A percentile compares a stretch with the other conserved stretches of the same genome.
Evolutionary conservation across 2,888 invertebrate species (phyloP).

Genomic region (Periphyllus acericola): DNA sequence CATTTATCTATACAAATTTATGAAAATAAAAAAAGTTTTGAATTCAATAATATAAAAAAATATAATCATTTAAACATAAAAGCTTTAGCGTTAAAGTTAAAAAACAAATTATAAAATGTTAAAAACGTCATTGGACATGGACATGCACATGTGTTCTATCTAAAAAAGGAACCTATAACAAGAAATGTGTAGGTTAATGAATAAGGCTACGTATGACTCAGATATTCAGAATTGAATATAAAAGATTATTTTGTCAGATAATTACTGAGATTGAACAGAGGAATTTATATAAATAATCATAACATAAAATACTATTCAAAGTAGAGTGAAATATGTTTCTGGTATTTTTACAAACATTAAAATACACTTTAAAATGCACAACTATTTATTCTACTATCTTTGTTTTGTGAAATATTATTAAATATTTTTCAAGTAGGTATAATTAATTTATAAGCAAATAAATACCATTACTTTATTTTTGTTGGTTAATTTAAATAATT

Average conservation of each 20-base stretch:
- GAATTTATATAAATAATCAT: constrained; percentile 27
- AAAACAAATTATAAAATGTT: background rate
- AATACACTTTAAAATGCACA: background rate
- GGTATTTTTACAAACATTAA: background rate
- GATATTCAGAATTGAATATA: constrained; percentile 20
- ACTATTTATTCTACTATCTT: background rate
- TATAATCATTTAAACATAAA: no score
- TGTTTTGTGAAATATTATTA: background rate
- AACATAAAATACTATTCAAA: constrained; percentile 12
- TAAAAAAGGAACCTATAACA: background rate
- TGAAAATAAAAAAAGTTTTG: no score
- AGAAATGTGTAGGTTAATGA: background rate
- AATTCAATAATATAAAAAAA: no score
- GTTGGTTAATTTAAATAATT: no score
- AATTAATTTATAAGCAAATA: background rate
- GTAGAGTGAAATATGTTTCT: background rate
- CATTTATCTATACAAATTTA: no score
- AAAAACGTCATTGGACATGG: background rate
- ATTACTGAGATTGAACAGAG: background rate
- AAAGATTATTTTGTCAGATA: background rate
- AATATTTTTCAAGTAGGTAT: background rate
- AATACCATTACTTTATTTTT: background rate
- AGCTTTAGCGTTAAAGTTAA: background rate
- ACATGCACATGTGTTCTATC: background rate
- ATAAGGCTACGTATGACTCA: background rate